A percentile compares a stretch with the other conserved stretches of the same genome.
Conservation (phyloP, 1,140 invertebrate genomes). For the Aphaenogaster floridana region DNA sequence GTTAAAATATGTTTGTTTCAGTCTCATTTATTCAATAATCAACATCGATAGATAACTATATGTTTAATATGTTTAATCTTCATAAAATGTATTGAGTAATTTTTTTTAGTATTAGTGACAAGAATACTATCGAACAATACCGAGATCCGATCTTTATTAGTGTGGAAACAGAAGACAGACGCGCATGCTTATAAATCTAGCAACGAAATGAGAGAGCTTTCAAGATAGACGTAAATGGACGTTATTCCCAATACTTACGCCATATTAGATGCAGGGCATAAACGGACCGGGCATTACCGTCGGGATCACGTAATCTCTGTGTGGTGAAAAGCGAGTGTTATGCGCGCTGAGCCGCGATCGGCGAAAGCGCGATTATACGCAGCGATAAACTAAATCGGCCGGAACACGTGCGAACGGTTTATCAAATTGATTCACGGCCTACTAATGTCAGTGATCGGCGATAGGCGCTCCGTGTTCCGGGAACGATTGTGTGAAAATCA, state of each 20-base stretch:
- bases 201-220: background rate
- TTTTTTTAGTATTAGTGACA: background rate
- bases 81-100: background rate
- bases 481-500: constrained; percentile 61
- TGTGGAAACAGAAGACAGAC: background rate
- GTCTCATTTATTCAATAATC: background rate
- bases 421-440: constrained; percentile 66
- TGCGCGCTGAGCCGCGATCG: constrained; percentile 11
- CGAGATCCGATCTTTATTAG: background rate
- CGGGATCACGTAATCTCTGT: constrained; percentile 40
- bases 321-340: constrained; percentile 40
- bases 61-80: background rate
- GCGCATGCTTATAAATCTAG: background rate
- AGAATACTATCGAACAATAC: background rate
- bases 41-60: background rate
- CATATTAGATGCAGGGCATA: constrained; percentile 41
- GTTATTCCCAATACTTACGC: constrained; percentile 48
- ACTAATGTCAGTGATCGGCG: constrained; percentile 67
- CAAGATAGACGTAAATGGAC: constrained; percentile 19
- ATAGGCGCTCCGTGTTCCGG: constrained; percentile 57
- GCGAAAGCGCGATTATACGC: constrained; percentile 48
- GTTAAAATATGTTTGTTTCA: background rate
- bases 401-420: constrained; percentile 63
- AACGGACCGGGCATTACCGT: constrained; percentile 1
- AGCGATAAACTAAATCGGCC: constrained; percentile 64